Evolutionary conservation across 2,888 invertebrate genomes (phyloP).

Genomic region (Conops quadrifasciatus): DNA sequence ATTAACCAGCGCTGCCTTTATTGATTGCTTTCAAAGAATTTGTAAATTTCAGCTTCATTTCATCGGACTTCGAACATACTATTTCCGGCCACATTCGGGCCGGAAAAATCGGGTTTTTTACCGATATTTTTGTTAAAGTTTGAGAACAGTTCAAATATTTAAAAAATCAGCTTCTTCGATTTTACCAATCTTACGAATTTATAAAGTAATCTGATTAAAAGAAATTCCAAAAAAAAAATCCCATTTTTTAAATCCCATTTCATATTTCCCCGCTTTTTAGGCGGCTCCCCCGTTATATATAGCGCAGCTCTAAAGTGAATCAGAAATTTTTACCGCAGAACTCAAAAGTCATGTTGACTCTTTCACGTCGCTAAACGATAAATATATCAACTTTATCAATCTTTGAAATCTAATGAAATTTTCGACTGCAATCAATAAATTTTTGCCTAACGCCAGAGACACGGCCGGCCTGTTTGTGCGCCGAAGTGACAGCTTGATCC

Average conservation of each 20-base stretch:
- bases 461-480: neutral
- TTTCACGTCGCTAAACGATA: neutral
- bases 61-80: neutral
- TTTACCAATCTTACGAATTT: too few relatives aligned
- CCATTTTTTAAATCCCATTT: too few relatives aligned
- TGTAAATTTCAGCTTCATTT: too few relatives aligned
- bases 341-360: too few relatives aligned
- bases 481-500: slow-evolving; percentile 45
- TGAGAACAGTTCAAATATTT: too few relatives aligned
- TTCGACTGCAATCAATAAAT: slow-evolving; percentile 28
- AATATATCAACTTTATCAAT: slow-evolving; percentile 12
- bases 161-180: too few relatives aligned
- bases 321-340: too few relatives aligned
- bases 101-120: neutral
- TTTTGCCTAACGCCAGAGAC: slow-evolving; percentile 19
- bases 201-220: too few relatives aligned
- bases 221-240: too few relatives aligned
- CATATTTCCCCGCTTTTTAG: neutral
- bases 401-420: neutral
- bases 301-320: too few relatives aligned
- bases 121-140: too few relatives aligned
- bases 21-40: neutral
- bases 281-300: neutral
- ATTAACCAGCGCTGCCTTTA: neutral
- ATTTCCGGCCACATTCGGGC: neutral